Evolutionary conservation across 64 coral and sea anemone genomes (phyloP).

Genomic region (Montipora cactus): DNA sequence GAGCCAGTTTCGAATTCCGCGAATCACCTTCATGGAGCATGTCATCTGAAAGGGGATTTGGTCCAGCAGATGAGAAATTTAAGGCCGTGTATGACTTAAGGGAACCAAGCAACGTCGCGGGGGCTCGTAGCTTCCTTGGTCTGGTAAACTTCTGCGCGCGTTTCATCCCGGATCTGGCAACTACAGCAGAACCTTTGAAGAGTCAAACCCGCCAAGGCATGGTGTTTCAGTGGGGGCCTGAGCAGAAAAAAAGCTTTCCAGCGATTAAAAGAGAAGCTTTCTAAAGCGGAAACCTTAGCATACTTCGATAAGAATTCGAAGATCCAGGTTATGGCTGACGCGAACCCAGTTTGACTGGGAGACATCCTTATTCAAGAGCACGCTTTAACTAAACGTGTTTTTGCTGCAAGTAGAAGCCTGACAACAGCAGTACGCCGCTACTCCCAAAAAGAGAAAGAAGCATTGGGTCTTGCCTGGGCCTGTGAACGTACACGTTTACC

Average conservation of each 20-base stretch:
- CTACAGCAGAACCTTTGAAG: background rate
- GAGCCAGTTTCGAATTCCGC: slow-evolving; percentile 45
- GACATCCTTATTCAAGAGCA: background rate
- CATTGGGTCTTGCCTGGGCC: no score
- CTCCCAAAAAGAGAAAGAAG: background rate
- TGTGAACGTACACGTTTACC: no score
- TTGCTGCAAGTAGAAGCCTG: slow-evolving; percentile 25
- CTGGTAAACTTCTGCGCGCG: slow-evolving; percentile 2
- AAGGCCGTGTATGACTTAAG: slow-evolving; percentile 45
- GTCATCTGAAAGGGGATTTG: slow-evolving; percentile 26
- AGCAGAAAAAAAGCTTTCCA: no score
- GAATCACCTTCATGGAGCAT: slow-evolving; percentile 7
- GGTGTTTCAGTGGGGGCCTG: background rate
- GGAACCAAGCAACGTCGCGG: slow-evolving; percentile 13
- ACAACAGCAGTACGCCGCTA: background rate
- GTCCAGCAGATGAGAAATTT: slow-evolving; percentile 39
- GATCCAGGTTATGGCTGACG: background rate
- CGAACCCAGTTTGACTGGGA: background rate
- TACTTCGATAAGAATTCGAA: background rate
- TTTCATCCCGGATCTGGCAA: background rate
- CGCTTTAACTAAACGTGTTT: background rate
- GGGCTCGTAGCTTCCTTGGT: slow-evolving; percentile 50
- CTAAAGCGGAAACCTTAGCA: background rate
- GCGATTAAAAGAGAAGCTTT: background rate
- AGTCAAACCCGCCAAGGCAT: background rate